Conservation (phyloP, 2,113 vertebrate genomes). For the Andinoacara biseriatus region DNA sequence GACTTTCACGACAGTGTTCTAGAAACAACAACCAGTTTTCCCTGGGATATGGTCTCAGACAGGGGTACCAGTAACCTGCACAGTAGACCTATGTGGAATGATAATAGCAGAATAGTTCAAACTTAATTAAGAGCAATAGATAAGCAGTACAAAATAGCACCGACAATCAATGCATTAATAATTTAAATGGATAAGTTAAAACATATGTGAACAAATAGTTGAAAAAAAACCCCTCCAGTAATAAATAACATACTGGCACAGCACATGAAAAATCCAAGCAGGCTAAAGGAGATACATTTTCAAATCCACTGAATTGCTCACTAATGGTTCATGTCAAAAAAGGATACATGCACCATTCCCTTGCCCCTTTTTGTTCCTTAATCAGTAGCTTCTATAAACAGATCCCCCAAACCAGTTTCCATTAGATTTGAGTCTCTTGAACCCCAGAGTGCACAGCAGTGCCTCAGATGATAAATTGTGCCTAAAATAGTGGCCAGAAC, state of each 20-base stretch:
- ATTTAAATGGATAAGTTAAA: no score
- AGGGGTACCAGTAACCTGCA: not conserved
- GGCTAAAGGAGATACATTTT: slow-evolving; percentile 11
- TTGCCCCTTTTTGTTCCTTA: slow-evolving; percentile 33
- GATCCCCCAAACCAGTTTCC: slow-evolving; percentile 61
- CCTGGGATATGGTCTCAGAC: not conserved
- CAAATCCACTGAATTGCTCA: slow-evolving; percentile 9
- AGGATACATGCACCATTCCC: slow-evolving; percentile 23
- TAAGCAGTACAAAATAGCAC: no score
- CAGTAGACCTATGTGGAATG: not conserved
- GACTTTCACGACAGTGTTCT: not conserved
- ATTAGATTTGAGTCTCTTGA: slow-evolving; percentile 55
- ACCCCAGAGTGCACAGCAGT: slow-evolving; percentile 62
- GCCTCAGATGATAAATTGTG: slow-evolving; percentile 47
- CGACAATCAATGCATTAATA: no score
- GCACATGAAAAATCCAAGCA: not conserved
- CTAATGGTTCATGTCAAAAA: slow-evolving; percentile 33
- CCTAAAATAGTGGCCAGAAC: slow-evolving; percentile 69
- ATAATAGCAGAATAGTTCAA: not conserved
- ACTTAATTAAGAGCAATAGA: no score
- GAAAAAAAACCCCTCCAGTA: not conserved
- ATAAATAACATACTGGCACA: not conserved
- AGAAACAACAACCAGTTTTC: not conserved
- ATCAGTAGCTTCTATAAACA: slow-evolving; percentile 70
- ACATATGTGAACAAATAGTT: no score